A percentile compares a stretch with the other conserved stretches of the same genome.
These are phyloP conservation scores for Aythya baeri DNA, from an alignment of 2,113 vertebrate genomes.

Conservation along the genomic window DNA sequence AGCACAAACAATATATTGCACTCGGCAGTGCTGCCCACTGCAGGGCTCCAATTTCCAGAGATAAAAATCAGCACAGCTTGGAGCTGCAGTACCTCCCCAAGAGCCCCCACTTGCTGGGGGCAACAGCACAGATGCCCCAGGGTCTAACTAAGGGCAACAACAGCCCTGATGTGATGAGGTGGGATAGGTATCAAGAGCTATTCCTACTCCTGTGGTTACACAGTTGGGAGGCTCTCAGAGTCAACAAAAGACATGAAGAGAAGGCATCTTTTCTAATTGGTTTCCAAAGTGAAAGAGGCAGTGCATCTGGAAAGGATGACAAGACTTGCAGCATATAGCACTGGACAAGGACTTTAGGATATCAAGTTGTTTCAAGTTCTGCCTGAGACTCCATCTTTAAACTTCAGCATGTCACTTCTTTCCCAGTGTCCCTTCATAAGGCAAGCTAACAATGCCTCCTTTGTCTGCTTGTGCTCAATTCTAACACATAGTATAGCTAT, in stretches of 20 bases:
- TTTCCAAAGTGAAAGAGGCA: background rate
- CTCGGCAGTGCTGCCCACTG: background rate
- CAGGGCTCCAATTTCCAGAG: background rate
- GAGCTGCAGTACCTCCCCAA: background rate
- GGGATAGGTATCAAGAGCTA: background rate
- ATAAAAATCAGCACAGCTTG: background rate
- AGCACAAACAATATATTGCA: background rate
- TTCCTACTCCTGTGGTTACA: background rate
- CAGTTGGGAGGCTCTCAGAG: background rate
- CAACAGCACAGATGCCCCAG: background rate
- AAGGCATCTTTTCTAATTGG: background rate
- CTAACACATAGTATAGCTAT: background rate
- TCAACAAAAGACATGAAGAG: background rate
- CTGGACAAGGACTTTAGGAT: background rate
- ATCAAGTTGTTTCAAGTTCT: background rate
- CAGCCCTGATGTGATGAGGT: fast-evolving
- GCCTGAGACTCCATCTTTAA: background rate
- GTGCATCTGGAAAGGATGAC: background rate
- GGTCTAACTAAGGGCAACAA: background rate
- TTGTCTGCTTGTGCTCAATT: background rate
- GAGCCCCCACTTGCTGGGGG: background rate
- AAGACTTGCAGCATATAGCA: background rate
- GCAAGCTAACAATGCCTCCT: background rate
- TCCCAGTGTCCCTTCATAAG: background rate
- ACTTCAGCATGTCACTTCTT: background rate